Conservation (phyloP, 2,888 invertebrate species). For the Zhuqinia jingwanae region DNA sequence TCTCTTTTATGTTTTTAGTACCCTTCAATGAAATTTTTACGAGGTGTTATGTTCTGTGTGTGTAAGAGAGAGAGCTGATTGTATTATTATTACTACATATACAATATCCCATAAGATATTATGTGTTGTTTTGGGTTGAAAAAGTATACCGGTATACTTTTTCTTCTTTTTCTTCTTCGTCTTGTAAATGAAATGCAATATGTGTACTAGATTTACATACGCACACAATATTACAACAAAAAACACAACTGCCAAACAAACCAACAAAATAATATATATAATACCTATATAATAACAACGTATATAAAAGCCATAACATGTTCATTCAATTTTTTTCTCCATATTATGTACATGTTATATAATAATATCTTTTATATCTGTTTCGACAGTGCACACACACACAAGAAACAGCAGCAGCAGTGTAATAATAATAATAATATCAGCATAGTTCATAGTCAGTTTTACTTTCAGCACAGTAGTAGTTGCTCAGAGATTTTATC, state of each 20-base stretch:
- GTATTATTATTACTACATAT: slow-evolving; percentile 27
- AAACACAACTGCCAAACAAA: slow-evolving; percentile 50
- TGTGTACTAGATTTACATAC: slow-evolving; percentile 32
- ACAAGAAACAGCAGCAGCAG: background rate
- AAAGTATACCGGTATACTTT: slow-evolving; percentile 54
- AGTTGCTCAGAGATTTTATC: slow-evolving; percentile 61
- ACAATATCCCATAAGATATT: no score
- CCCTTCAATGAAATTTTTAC: slow-evolving; percentile 67
- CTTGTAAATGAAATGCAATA: no score
- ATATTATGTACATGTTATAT: background rate
- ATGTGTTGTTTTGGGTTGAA: background rate
- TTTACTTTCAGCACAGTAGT: background rate
- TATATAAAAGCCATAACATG: background rate
- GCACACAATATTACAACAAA: slow-evolving; percentile 28
- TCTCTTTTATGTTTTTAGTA: slow-evolving; percentile 45
- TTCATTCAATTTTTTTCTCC: background rate
- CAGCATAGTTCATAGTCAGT: background rate
- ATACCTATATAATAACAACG: background rate
- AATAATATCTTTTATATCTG: background rate
- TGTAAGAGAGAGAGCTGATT: no score
- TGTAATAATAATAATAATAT: no score
- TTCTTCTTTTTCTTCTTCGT: background rate
- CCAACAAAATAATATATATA: background rate
- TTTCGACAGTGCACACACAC: background rate
- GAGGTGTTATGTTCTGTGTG: slow-evolving; percentile 64